A percentile compares a stretch with the other conserved stretches of the same genome.
Evolutionary conservation across 2,113 vertebrate genomes (phyloP).

Genomic region (Ranitomeya variabilis): DNA sequence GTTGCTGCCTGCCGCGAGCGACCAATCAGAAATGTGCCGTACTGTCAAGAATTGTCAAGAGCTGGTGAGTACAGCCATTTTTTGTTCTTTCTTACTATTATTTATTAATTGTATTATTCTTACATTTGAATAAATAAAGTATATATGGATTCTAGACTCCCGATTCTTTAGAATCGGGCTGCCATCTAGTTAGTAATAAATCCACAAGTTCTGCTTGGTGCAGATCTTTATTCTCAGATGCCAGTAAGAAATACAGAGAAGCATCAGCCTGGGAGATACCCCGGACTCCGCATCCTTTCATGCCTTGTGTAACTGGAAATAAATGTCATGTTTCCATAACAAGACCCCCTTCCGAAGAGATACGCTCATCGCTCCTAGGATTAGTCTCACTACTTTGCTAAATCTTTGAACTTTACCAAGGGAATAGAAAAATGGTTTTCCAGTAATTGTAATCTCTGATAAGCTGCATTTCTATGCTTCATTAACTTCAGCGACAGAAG

Average conservation of each 20-base stretch:
- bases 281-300: neutral
- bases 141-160: too few species aligned
- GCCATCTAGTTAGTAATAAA: neutral
- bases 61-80: too few species aligned
- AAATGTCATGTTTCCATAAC: neutral
- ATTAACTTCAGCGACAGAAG: conserved; percentile 33
- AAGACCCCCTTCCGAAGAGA: neutral
- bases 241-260: neutral
- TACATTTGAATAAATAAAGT: too few species aligned
- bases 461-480: conserved; percentile 3
- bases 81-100: too few species aligned
- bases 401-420: conserved; percentile 34
- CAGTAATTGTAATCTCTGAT: conserved; percentile 39
- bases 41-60: too few species aligned
- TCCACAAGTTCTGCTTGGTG: neutral
- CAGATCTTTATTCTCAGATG: neutral
- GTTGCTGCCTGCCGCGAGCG: too few species aligned
- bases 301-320: neutral
- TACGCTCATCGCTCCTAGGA: neutral
- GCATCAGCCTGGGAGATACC: neutral
- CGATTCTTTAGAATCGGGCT: too few species aligned
- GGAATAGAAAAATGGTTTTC: conserved; percentile 27
- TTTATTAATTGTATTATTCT: too few species aligned
- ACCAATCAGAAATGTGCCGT: too few species aligned
- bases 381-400: conserved; percentile 14